Percentiles rank a stretch among this genome's conserved stretches.
Evolutionary conservation across 1,140 invertebrate species (phyloP).

Genomic region (Bombus difficillimus): DNA sequence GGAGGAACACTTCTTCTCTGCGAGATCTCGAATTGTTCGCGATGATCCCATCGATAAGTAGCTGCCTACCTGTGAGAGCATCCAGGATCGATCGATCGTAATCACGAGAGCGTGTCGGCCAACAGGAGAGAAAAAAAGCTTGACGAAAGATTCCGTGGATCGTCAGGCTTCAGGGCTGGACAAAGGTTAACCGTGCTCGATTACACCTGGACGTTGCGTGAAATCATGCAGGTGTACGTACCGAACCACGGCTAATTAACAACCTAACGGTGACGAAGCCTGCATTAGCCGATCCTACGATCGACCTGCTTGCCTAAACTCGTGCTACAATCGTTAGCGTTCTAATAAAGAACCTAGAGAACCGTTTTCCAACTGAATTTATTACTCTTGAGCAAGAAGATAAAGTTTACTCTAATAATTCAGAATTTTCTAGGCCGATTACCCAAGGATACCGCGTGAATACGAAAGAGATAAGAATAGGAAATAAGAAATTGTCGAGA

Average conservation of each 20-base stretch:
- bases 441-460: too few species aligned
- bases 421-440: too few species aligned
- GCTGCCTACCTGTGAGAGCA: not conserved
- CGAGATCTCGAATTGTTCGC: slow-evolving; percentile 16
- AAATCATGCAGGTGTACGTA: slow-evolving; percentile 71
- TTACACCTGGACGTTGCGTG: slow-evolving; percentile 70
- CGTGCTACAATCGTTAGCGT: not conserved
- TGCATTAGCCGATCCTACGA: slow-evolving; percentile 51
- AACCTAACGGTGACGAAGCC: slow-evolving; percentile 55
- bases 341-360: not conserved
- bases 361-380: not conserved
- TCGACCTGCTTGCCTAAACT: slow-evolving; percentile 42
- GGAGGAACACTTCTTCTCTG: not conserved
- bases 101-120: slow-evolving; percentile 41
- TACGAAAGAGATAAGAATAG: too few species aligned
- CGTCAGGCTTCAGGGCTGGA: slow-evolving; percentile 40
- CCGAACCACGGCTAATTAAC: slow-evolving; percentile 64
- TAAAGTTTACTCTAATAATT: too few species aligned
- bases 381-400: too few species aligned
- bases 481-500: too few species aligned
- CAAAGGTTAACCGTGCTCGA: slow-evolving; percentile 73
- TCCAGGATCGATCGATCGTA: slow-evolving; percentile 29
- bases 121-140: not conserved
- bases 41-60: slow-evolving; percentile 27
- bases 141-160: slow-evolving; percentile 62